These are phyloP conservation scores for Drosophila virilis DNA, from an alignment of 1,140 invertebrate species.

Conservation along the genomic window DNA sequence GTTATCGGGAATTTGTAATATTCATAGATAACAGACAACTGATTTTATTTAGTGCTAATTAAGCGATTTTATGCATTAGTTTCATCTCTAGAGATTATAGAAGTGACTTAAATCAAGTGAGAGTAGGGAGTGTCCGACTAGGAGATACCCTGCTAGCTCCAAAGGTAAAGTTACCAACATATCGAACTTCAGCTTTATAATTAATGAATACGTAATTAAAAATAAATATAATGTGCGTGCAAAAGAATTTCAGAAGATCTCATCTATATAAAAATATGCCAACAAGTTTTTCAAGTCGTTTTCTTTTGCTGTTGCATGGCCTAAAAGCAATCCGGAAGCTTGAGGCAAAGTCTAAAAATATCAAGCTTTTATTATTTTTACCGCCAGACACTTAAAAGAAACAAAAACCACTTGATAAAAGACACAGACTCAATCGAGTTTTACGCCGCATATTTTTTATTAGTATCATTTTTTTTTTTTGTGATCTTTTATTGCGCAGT, in stretches of 20 bases:
- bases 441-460: constrained; percentile 25
- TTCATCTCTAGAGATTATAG: not conserved
- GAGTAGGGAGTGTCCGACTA: no score
- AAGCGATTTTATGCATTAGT: not conserved
- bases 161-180: no score
- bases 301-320: not conserved
- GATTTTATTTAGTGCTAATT: not conserved
- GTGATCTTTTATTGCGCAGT: not conserved
- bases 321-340: constrained; percentile 16
- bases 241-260: no score
- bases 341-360: not conserved
- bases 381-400: constrained; percentile 17
- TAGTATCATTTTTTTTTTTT: constrained; percentile 20
- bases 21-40: not conserved
- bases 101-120: no score
- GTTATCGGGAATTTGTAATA: not conserved
- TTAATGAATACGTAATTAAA: no score
- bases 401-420: constrained; percentile 36
- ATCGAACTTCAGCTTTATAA: no score
- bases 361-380: constrained; percentile 2
- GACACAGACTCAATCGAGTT: constrained; percentile 34
- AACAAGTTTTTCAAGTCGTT: not conserved
- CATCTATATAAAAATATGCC: no score
- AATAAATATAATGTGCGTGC: no score
- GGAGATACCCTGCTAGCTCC: no score